Evolutionary conservation across 1,140 invertebrate species (phyloP).

Genomic region (Bilobella aurantiaca): DNA sequence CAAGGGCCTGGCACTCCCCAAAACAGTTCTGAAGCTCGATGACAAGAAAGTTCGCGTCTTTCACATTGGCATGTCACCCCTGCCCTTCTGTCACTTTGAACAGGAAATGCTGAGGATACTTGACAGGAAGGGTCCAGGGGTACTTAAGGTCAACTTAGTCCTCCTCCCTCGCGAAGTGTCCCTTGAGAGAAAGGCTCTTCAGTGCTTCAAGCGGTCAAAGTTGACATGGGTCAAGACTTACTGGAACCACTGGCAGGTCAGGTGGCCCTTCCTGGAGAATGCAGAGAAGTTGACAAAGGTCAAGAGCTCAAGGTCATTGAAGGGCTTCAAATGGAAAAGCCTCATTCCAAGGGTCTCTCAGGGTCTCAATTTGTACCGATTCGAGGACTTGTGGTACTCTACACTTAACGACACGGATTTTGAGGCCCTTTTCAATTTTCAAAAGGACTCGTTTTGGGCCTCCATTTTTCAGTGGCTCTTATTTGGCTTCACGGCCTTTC

Average conservation of each 20-base stretch:
- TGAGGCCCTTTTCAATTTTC: conserved; percentile 19
- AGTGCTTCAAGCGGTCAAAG: conserved; percentile 14
- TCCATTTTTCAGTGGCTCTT: conserved; percentile 3
- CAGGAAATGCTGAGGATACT: conserved; percentile 23
- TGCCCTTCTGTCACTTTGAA: conserved; percentile 27
- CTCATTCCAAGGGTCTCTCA: background rate
- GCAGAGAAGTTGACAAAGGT: conserved; percentile 4
- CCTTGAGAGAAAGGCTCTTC: conserved; percentile 14
- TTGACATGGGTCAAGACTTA: conserved; percentile 30
- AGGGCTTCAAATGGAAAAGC: conserved; percentile 8
- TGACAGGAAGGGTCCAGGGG: background rate
- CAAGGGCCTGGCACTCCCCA: conserved; percentile 22
- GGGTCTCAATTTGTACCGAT: conserved; percentile 20
- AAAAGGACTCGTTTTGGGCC: too few relatives aligned
- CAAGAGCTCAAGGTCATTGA: background rate
- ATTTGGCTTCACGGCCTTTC: too few relatives aligned
- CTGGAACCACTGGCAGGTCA: conserved; percentile 30
- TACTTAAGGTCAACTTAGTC: conserved; percentile 22
- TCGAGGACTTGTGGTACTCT: background rate
- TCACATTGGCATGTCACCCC: conserved; percentile 27
- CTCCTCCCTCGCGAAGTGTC: conserved; percentile 18
- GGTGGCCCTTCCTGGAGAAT: background rate
- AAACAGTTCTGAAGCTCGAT: conserved; percentile 33
- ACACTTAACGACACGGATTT: conserved; percentile 8
- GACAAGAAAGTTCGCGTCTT: conserved; percentile 30